phyloP scores from a whole-genome alignment of 2,797 vertebrate genomes.

The Alca torda region DNA sequence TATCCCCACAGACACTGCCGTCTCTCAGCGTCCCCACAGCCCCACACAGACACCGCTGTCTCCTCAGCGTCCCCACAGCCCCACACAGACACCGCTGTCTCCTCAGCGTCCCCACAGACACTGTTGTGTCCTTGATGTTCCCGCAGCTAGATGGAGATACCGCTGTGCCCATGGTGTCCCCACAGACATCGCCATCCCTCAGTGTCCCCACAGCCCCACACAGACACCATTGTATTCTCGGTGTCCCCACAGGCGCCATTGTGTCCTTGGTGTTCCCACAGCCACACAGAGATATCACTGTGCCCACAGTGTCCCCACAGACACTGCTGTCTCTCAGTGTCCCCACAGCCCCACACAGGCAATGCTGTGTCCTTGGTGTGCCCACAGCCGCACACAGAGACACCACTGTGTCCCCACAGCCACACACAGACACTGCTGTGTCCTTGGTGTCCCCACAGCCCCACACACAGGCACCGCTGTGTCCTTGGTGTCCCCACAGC shows the following conservation, averaged over 20 bases:
- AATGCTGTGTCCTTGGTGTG: too few species aligned
- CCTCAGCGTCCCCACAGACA: too few species aligned
- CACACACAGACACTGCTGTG: too few species aligned
- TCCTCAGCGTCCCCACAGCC: not conserved
- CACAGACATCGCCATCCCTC: rapidly evolving
- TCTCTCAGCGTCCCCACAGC: not conserved
- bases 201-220: too few species aligned
- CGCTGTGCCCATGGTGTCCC: not conserved
- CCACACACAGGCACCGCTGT: rapidly evolving
- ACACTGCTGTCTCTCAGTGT: too few species aligned
- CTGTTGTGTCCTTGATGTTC: not conserved
- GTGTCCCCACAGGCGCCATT: too few species aligned
- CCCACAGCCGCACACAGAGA: too few species aligned
- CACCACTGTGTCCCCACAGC: rapidly evolving
- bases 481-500: not conserved
- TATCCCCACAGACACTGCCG: rapidly evolving
- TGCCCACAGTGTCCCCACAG: not conserved
- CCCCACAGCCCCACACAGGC: too few species aligned
- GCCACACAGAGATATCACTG: rapidly evolving
- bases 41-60: rapidly evolving
- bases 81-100: rapidly evolving
- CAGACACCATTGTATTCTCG: rapidly evolving
- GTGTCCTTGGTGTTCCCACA: too few species aligned
- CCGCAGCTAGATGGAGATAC: too few species aligned
- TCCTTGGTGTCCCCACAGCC: too few species aligned